Base-by-base conservation (phyloP, 2,797 vertebrate species). In the Rousettus madagascariensis region DNA sequence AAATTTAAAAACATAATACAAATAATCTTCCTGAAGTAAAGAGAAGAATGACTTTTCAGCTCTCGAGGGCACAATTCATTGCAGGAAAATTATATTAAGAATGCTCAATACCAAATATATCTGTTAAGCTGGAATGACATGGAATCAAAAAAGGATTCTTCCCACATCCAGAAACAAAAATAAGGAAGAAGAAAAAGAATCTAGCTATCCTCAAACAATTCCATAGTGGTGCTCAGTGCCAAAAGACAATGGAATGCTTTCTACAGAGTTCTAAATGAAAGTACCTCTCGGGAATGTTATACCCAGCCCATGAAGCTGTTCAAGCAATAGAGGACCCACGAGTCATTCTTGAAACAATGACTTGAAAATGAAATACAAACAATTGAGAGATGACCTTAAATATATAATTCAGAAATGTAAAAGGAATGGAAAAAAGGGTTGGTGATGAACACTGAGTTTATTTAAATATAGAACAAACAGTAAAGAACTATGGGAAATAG, bases 361-460 rank as follows among this genome's bases (percentile, higher is more conserved):
- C 77, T 90, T 90, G 30, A 57, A 93, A 82, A 87, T 41, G 5
- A 90, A 95, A 79, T 46, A 38, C 41, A 85, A 53, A 78, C 43
- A 84, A 53, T 20, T 75, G 43, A 84, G 49, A 86, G 63, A 68
- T 22, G 43, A 68, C 57, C 5, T 5, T 59, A 78, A 87, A 43
- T 41, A 79, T 84, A 17, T 41, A 41, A 75, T 11, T 82, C 28
- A 68, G 41, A 38, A 84, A 55, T 24, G 41, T 24, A 78, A 61
- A 89, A 66, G 65, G 46, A 24, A 19, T 61, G 53, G 55, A 9
- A 79, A 86, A 69, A 69, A 55, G 38, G 5, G 41, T 36, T 41
- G 11, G 8, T 72, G 8, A 61, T 61, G 30, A 92, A 33, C 8
- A 19, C 2, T 36, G 33, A 74, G 15, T 43, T 38, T 88, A 55